Evolutionary conservation across 2,797 vertebrate genomes (phyloP).

Genomic region (Ptychobarbus kaznakovi): DNA sequence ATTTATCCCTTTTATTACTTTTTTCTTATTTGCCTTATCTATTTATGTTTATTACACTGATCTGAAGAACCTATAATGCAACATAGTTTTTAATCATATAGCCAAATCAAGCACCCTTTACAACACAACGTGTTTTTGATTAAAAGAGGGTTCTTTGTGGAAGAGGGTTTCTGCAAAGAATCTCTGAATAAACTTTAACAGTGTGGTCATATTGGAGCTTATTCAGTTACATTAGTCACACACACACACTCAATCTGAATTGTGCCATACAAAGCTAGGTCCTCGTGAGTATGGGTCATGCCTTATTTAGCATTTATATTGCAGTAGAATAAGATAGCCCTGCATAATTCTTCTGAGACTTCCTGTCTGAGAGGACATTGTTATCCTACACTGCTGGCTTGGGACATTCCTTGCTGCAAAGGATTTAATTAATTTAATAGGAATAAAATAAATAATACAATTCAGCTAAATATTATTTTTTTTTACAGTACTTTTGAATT

Average conservation of each 20-base stretch:
- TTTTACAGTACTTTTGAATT: not conserved
- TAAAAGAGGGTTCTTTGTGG: constrained; percentile 16
- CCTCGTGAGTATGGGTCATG: constrained; percentile 14
- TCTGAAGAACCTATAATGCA: too few species aligned
- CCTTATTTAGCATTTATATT: constrained; percentile 56
- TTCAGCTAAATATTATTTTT: constrained; percentile 8
- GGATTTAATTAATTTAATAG: constrained; percentile 9
- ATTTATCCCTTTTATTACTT: too few species aligned
- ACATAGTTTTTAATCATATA: not conserved
- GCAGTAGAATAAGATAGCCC: constrained; percentile 31
- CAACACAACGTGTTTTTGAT: not conserved
- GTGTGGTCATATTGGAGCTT: not conserved
- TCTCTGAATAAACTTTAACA: not conserved
- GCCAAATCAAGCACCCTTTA: not conserved
- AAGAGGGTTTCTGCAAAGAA: constrained; percentile 1
- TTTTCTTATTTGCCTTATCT: too few species aligned
- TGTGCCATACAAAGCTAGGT: constrained; percentile 18
- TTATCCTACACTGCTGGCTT: constrained; percentile 29
- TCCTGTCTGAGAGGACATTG: constrained; percentile 21
- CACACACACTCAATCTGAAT: constrained; percentile 20
- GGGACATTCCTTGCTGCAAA: not conserved
- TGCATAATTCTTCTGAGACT: constrained; percentile 38
- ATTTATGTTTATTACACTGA: too few species aligned
- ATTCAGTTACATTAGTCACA: not conserved
- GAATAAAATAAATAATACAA: constrained; percentile 18